Conservation (phyloP, 1,140 invertebrate genomes). For the Tribolium castaneum region DNA sequence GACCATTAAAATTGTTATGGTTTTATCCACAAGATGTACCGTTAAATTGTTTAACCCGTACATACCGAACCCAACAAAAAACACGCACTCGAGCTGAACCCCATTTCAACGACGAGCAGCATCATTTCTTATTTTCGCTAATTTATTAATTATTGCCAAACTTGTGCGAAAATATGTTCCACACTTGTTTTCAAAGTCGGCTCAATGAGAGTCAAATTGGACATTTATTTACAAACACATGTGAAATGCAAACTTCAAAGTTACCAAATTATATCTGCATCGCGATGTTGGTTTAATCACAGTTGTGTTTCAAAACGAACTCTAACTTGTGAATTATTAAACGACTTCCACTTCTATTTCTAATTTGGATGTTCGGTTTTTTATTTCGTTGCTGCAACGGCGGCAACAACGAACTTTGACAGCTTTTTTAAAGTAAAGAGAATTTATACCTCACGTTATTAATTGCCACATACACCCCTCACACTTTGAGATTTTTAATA, state of each 20-base stretch:
- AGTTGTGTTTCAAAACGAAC: background rate
- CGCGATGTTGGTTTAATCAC: background rate
- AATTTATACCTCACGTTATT: too few relatives aligned
- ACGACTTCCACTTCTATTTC: too few relatives aligned
- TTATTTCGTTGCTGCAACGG: too few relatives aligned
- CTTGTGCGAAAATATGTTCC: background rate
- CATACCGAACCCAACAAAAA: background rate
- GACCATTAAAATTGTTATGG: conserved; percentile 2
- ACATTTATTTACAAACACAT: background rate
- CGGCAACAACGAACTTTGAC: too few relatives aligned
- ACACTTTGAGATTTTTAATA: too few relatives aligned
- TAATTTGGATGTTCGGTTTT: too few relatives aligned
- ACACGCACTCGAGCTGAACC: background rate
- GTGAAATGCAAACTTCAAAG: background rate
- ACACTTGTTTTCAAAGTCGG: background rate
- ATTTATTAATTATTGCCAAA: background rate
- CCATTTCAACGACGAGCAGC: too few relatives aligned
- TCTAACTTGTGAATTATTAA: too few relatives aligned
- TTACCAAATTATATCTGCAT: background rate
- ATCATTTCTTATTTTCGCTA: background rate
- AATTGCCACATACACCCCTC: too few relatives aligned
- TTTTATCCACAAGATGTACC: background rate
- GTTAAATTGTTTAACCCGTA: conserved; percentile 2
- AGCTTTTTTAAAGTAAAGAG: too few relatives aligned
- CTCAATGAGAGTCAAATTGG: background rate